A percentile compares a stretch with the other conserved stretches of the same genome.
These are phyloP conservation scores for Mola mola DNA, from an alignment of 2,113 vertebrate species.

Conservation along the genomic window DNA sequence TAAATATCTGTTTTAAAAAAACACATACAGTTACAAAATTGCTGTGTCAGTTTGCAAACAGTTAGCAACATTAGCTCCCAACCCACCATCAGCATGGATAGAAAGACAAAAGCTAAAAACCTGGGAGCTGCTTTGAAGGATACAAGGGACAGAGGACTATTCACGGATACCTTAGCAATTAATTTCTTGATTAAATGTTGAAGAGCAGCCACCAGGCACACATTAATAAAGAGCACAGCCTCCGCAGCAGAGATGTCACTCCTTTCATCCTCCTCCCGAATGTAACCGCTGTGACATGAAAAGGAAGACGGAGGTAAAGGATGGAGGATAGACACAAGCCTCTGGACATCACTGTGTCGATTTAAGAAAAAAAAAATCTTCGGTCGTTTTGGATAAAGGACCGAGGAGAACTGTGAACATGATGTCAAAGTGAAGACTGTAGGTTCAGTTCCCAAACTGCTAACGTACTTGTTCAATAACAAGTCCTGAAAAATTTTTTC, in stretches of 20 bases:
- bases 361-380: slow-evolving; percentile 2
- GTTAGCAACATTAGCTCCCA: too few species aligned
- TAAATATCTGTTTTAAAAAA: too few species aligned
- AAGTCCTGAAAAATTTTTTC: too few species aligned
- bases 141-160: background rate
- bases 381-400: slow-evolving; percentile 10
- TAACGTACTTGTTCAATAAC: too few species aligned
- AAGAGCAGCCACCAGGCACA: slow-evolving; percentile 9
- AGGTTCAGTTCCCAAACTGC: too few species aligned
- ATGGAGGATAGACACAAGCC: slow-evolving; percentile 50
- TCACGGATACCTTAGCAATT: slow-evolving; percentile 24
- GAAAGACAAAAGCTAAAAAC: background rate
- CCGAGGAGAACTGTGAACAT: slow-evolving; percentile 11
- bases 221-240: background rate
- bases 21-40: too few species aligned
- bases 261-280: slow-evolving; percentile 48
- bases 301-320: slow-evolving; percentile 48
- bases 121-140: slow-evolving; percentile 11
- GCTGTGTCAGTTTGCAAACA: too few species aligned
- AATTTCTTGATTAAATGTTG: slow-evolving; percentile 68
- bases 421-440: too few species aligned
- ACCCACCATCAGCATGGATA: background rate
- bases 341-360: slow-evolving; percentile 57
- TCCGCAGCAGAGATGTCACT: slow-evolving; percentile 48
- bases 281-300: slow-evolving; percentile 60